Evolutionary conservation across 1,140 invertebrate species (phyloP).

Genomic region (Caenorhabditis tropicalis): DNA sequence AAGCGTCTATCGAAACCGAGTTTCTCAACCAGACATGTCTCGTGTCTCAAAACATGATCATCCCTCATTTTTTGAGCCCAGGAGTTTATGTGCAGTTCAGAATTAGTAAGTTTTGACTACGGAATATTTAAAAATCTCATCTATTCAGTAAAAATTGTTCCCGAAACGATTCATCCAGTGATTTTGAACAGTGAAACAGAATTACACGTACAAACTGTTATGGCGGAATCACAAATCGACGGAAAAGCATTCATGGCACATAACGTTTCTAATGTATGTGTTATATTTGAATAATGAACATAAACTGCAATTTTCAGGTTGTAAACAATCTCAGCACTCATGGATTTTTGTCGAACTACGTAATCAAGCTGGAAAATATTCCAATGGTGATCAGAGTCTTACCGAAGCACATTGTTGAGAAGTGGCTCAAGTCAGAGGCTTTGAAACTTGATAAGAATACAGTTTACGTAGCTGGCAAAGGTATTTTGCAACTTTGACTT

Average conservation of each 20-base stretch:
- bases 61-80: conserved; percentile 51
- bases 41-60: conserved; percentile 48
- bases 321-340: conserved; percentile 44
- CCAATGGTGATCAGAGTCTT: neutral
- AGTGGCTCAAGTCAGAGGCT: neutral
- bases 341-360: neutral
- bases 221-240: neutral
- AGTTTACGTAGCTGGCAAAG: neutral
- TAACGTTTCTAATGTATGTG: conserved; percentile 36
- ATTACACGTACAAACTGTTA: conserved; percentile 2
- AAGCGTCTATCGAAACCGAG: conserved; percentile 59
- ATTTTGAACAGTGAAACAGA: conserved; percentile 6
- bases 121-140: neutral
- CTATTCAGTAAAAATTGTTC: conserved; percentile 5
- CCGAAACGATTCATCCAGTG: neutral
- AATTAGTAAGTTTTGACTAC: conserved; percentile 57
- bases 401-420: neutral
- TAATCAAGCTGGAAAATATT: neutral
- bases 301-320: conserved; percentile 38
- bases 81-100: conserved; percentile 53
- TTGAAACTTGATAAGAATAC: neutral
- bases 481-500: neutral
- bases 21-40: conserved; percentile 63
- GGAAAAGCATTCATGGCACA: neutral
- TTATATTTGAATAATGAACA: neutral